Conservation (phyloP, 2,113 vertebrate species). For the Orientallactaga bullata region DNA sequence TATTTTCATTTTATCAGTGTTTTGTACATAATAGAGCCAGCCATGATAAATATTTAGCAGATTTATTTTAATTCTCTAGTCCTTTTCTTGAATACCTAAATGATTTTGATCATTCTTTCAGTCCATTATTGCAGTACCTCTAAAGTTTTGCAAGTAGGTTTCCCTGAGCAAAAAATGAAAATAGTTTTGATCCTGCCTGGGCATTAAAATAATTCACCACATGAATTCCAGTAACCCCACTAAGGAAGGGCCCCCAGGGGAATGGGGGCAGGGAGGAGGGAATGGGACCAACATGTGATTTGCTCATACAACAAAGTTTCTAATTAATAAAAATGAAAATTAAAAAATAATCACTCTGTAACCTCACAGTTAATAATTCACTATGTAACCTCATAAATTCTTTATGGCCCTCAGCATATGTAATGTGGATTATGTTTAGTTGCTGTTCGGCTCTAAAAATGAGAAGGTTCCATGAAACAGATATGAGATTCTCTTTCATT, state of each 20-base stretch:
- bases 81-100: not conserved
- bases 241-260: too few relatives aligned
- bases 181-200: conserved; percentile 5
- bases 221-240: too few relatives aligned
- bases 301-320: too few relatives aligned
- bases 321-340: too few relatives aligned
- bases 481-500: conserved; percentile 27
- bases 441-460: not conserved
- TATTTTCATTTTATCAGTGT: not conserved
- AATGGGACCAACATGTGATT: too few relatives aligned
- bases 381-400: not conserved
- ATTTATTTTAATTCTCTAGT: conserved; percentile 3
- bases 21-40: not conserved
- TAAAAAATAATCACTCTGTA: too few relatives aligned
- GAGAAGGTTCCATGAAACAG: conserved; percentile 40
- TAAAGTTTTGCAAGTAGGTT: conserved; percentile 2
- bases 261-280: too few relatives aligned
- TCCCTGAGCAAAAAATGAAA: conserved; percentile 20
- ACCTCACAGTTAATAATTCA: not conserved
- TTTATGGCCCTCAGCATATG: not conserved
- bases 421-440: not conserved
- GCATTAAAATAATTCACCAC: not conserved
- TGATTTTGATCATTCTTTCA: conserved; percentile 31
- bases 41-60: conserved; percentile 23
- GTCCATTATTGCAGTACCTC: not conserved